Evolutionary conservation across 1,140 invertebrate species (phyloP).

Genomic region (Elymnias hypermnestra): DNA sequence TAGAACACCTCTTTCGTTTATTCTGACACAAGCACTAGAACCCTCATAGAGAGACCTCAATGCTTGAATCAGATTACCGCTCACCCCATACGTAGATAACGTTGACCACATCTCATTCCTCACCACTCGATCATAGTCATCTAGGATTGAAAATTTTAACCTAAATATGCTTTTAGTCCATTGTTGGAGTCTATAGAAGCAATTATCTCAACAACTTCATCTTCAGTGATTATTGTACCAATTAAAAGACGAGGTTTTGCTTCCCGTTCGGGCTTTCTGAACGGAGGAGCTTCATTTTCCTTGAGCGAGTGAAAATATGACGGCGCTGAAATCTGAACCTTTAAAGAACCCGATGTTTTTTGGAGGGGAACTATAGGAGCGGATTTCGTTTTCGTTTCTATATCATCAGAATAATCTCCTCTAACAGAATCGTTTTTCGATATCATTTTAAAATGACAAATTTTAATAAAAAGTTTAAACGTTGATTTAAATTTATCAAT

Average conservation of each 20-base stretch:
- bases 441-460: background rate
- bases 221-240: conserved; percentile 38
- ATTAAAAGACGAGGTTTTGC: conserved; percentile 36
- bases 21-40: too few relatives aligned
- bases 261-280: conserved; percentile 36
- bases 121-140: too few relatives aligned
- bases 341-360: conserved; percentile 21
- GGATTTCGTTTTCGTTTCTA: conserved; percentile 29
- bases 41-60: too few relatives aligned
- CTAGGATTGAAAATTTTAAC: too few relatives aligned
- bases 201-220: conserved; percentile 46
- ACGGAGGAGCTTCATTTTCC: conserved; percentile 49
- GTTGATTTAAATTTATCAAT: too few relatives aligned
- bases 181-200: conserved; percentile 27
- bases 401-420: too few relatives aligned
- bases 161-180: conserved; percentile 31
- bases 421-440: too few relatives aligned
- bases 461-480: background rate
- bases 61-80: too few relatives aligned
- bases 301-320: conserved; percentile 48
- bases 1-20: too few relatives aligned
- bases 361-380: conserved; percentile 27
- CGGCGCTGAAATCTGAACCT: conserved; percentile 48
- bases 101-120: too few relatives aligned
- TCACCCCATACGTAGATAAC: too few relatives aligned